phyloP scores from a whole-genome alignment of 2,888 invertebrate species.

The Ophion ellenae region DNA sequence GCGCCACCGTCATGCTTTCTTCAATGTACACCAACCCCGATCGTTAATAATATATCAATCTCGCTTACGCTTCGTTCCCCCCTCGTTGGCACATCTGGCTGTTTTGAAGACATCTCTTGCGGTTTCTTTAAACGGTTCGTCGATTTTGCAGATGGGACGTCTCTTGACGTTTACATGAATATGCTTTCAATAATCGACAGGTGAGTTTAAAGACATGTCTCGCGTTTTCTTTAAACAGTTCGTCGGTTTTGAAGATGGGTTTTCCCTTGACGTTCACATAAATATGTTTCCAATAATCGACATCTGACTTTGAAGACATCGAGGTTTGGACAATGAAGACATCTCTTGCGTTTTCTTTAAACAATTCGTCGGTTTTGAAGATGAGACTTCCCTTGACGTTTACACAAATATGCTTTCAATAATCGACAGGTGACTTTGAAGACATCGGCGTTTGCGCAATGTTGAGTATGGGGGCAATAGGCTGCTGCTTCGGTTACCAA shows the following conservation, averaged over 20 bases:
- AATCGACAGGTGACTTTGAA: not conserved
- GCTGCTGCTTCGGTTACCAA: no score
- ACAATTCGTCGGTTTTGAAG: not conserved
- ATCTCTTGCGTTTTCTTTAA: not conserved
- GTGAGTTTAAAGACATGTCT: no score
- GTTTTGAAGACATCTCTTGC: not conserved
- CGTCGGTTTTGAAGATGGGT: no score
- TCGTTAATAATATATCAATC: constrained; percentile 82
- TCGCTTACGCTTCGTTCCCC: constrained; percentile 73
- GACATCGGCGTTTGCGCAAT: not conserved
- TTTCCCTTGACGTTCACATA: no score
- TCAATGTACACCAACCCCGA: constrained; percentile 74
- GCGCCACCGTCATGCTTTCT: constrained; percentile 71
- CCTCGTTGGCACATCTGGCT: constrained; percentile 18
- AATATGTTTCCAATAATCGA: no score
- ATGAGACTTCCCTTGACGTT: not conserved
- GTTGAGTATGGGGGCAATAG: no score
- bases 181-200: not conserved
- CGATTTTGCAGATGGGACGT: not conserved
- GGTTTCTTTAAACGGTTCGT: not conserved
- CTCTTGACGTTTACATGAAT: not conserved
- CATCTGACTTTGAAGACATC: no score
- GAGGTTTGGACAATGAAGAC: no score
- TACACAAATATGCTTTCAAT: not conserved
- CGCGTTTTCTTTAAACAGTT: no score